Conservation (phyloP, 2,888 invertebrate genomes). For the Tridacna crocea region DNA sequence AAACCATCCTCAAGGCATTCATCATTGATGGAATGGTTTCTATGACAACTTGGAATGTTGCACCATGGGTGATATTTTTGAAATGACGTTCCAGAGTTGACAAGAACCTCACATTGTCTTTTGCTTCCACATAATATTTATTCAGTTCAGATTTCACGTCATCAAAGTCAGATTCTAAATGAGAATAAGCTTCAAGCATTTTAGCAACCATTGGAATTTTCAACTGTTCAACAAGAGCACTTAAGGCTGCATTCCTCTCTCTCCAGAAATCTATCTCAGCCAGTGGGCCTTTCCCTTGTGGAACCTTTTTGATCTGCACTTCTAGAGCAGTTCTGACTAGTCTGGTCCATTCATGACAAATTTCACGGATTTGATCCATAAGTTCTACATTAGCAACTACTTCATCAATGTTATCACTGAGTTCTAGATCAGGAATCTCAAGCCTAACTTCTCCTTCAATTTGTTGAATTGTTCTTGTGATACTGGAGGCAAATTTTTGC, state of each 20-base stretch:
- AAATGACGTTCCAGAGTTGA: slow-evolving; percentile 91
- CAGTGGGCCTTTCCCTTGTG: slow-evolving; percentile 90
- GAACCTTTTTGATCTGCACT: slow-evolving; percentile 78
- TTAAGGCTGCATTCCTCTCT: slow-evolving; percentile 91
- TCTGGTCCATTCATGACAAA: slow-evolving; percentile 86
- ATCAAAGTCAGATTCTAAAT: slow-evolving; percentile 87
- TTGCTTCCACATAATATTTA: slow-evolving; percentile 89
- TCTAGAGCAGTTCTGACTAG: slow-evolving; percentile 81
- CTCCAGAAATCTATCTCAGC: slow-evolving; percentile 95
- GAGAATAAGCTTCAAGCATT: slow-evolving; percentile 87
- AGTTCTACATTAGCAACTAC: slow-evolving; percentile 78
- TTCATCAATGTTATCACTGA: slow-evolving; percentile 83
- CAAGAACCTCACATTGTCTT: slow-evolving; percentile 91
- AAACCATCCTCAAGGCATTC: slow-evolving; percentile 94
- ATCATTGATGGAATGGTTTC: slow-evolving; percentile 91
- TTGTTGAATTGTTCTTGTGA: slow-evolving; percentile 89
- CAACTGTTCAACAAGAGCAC: slow-evolving; percentile 92
- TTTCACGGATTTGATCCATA: slow-evolving; percentile 86
- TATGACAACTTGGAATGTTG: slow-evolving; percentile 89
- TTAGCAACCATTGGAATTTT: slow-evolving; percentile 89
- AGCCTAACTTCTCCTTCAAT: slow-evolving; percentile 90
- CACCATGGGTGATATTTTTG: slow-evolving; percentile 89
- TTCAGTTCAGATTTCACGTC: slow-evolving; percentile 88
- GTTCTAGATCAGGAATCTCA: slow-evolving; percentile 78
- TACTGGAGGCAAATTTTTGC: slow-evolving; percentile 85